These are phyloP conservation scores for Mya arenaria DNA, from an alignment of 1,140 invertebrate genomes.

Conservation along the genomic window DNA sequence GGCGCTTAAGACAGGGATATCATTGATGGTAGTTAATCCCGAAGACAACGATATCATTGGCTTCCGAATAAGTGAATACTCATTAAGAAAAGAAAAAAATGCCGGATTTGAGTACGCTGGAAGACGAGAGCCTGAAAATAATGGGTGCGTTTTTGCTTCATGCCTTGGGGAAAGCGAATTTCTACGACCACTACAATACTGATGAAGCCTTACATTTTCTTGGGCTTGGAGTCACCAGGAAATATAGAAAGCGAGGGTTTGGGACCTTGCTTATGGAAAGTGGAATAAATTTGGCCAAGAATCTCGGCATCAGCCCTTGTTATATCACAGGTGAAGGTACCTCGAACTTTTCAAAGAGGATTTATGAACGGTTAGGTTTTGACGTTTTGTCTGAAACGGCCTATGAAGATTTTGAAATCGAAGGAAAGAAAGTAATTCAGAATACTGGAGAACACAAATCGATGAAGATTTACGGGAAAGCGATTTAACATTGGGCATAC, in stretches of 20 bases:
- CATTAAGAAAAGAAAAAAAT: no score
- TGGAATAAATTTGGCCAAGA: background rate
- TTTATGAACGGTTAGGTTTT: constrained; percentile 5
- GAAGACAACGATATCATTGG: no score
- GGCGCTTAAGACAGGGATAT: no score
- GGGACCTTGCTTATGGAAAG: background rate
- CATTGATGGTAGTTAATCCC: no score
- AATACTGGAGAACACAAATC: constrained; percentile 18
- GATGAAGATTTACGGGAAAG: constrained; percentile 10
- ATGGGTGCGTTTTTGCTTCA: no score
- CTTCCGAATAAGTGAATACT: no score
- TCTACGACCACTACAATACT: constrained; percentile 5
- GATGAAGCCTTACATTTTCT: constrained; percentile 15
- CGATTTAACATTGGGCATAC: no score
- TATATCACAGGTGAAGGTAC: constrained; percentile 2
- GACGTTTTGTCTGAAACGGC: background rate
- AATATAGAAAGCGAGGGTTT: background rate
- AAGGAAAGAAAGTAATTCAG: constrained; percentile 5
- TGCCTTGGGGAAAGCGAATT: no score
- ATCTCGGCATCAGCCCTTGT: background rate
- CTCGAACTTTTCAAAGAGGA: constrained; percentile 4
- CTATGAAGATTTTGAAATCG: background rate
- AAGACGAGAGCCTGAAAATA: no score
- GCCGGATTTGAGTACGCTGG: no score
- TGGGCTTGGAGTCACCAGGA: background rate